Percentiles rank a stretch among this genome's conserved stretches.
Evolutionary conservation across 2,888 invertebrate genomes (phyloP).

Genomic region (Megastigmus dorsalis): DNA sequence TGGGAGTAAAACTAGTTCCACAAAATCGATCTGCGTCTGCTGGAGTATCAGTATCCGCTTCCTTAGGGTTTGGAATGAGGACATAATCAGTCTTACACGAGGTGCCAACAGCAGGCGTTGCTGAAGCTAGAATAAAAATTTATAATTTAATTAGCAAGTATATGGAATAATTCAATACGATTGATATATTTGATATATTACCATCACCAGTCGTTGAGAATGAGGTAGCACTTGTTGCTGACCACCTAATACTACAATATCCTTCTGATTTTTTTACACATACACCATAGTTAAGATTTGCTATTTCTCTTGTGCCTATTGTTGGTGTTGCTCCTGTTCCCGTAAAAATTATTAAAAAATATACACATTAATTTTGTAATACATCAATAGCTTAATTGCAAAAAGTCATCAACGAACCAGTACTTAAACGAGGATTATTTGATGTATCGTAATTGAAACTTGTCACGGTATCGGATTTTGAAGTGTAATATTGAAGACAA

Average conservation of each 20-base stretch:
- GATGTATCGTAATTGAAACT: slow-evolving; percentile 86
- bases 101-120: background rate
- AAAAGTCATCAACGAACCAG: too few relatives aligned
- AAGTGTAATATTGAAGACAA: slow-evolving; percentile 85
- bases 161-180: too few relatives aligned
- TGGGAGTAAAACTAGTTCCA: slow-evolving; percentile 82
- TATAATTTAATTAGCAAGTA: too few relatives aligned
- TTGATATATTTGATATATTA: slow-evolving; percentile 78
- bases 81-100: slow-evolving; percentile 84
- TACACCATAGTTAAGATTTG: slow-evolving; percentile 84
- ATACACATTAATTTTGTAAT: too few relatives aligned
- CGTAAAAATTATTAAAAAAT: too few relatives aligned
- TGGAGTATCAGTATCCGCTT: slow-evolving; percentile 68
- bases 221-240: slow-evolving; percentile 77
- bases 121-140: slow-evolving; percentile 11
- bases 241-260: slow-evolving; percentile 84
- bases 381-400: too few relatives aligned
- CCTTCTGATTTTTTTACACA: slow-evolving; percentile 85
- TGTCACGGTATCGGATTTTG: slow-evolving; percentile 78
- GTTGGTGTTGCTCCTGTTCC: too few relatives aligned
- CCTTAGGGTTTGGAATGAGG: slow-evolving; percentile 82
- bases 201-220: slow-evolving; percentile 85
- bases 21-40: slow-evolving; percentile 82
- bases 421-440: slow-evolving; percentile 75
- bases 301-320: slow-evolving; percentile 83